Base-by-base conservation (phyloP, 2,113 vertebrate genomes). In the Rhodinocichla rosea region DNA sequence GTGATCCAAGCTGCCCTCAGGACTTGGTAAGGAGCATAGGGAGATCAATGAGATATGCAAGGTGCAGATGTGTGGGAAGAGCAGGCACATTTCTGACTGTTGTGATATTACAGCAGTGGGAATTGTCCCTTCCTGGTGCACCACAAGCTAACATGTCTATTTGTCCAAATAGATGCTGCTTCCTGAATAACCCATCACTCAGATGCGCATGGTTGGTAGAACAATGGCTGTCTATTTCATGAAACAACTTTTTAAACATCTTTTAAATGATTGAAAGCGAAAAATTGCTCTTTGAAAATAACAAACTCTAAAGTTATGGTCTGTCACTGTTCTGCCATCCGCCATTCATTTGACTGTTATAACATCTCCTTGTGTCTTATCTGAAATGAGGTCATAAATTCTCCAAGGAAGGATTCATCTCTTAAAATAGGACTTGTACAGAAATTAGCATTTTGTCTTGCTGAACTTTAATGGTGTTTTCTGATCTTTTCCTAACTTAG, bases 281-380 rank as follows among this genome's bases (percentile, higher is more conserved):
- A 53, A 83, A 95, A 88, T 77, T 80, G n/a, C 53, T 65, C 33
- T 80, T 91, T 63, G 63, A 94, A 85, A 95, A 87, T 83, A 94
- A 83, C 53, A 92, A 92, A 87, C 32, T 82, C 10, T 23, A 27
- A 82, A 83, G 28, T 79, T 96, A 86, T 42, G 73, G 22, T 83
- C 88, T 92, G 70, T 86, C 88, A 69, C 37, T 65, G 8, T 65
- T 88, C 11, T 40, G 7, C 52, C 42, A 62, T 69, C 26, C 10
- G 0, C 63, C 59, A 42, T 79, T 88, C 55, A 74, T 83, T 83
- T 70, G 69, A 59, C 10, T 62, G 26, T 32, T 83, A 24, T 42
- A 87, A 45, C 57, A 49, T 80, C 14, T 85, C 40, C 50, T 74
- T 70, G 39, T 77, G 39, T 86, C 42, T 81, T 95, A 86, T 55